Base-by-base conservation (phyloP, 2,113 vertebrate species). In the Rattus rattus region DNA sequence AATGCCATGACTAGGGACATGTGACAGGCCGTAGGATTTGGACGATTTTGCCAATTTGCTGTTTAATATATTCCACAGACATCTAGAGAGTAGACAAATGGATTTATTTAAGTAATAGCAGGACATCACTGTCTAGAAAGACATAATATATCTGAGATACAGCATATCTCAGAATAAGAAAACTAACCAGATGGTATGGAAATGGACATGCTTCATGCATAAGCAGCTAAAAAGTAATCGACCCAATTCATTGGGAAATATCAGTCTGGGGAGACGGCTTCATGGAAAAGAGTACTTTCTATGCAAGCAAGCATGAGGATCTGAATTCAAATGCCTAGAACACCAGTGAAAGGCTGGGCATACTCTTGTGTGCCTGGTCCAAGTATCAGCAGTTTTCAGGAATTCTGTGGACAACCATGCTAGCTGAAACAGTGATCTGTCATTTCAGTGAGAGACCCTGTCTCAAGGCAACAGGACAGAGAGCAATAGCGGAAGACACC, bases 181-280 rank as follows among this genome's bases (percentile, higher is more conserved):
- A 94, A 95, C 56, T 36, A 77, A 94, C 49, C 39, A 91, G 54
- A 16, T 67, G 19, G 91, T 73, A 85, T 12, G 61, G 33, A 91
- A 96, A 87, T 91, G 43, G 39, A 80, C 8, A 43, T 80, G 39
- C 3, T 33, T 83, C 36, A 30, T 14, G 5, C 20, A 92, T n/a
- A 93, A 75, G 9, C 17, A 20, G n/a, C 13, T 43, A 70, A 49
- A 94, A 56, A 92, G 52, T 59, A 79, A 63, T 16, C 56, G 0
- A 20, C 5, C 77, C 39, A 95, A 59, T 93, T 81, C 28, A 93
- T 12, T 67, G 39, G 17, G 8, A 86, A 20, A 49, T 43, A 49
- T 20, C 5, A 12, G 47, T 20, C 47, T 70, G 30, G 19, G 19
- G 63, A 86, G 43, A 87, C 52, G 63, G 30, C 33, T 87, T 13